These are phyloP conservation scores for Pocillopora grandis DNA, from an alignment of 92 coral and sea anemone genomes.

Conservation along the genomic window DNA sequence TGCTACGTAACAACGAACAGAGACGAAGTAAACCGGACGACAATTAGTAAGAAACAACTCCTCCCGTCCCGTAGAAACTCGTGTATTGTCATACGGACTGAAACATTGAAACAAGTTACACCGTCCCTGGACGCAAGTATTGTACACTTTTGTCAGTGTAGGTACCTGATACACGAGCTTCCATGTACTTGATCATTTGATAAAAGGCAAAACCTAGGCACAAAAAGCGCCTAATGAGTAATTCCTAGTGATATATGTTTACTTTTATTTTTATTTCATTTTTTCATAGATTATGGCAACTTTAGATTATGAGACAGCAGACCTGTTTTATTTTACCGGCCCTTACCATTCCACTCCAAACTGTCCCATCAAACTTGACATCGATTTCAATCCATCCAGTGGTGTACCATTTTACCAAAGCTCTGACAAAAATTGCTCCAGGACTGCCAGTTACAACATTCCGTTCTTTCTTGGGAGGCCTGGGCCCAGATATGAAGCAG, in stretches of 20 bases:
- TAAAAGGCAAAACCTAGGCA: no score
- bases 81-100: no score
- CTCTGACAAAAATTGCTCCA: conserved; percentile 26
- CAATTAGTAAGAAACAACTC: no score
- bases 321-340: conserved; percentile 73
- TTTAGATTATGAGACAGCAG: conserved; percentile 64
- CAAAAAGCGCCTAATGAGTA: neutral
- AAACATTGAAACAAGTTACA: no score
- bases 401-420: conserved; percentile 13
- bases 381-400: conserved; percentile 34
- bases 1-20: no score
- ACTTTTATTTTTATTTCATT: neutral
- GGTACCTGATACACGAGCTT: no score
- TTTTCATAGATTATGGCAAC: conserved; percentile 61
- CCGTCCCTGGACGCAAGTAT: no score
- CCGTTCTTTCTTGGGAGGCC: conserved; percentile 43
- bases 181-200: no score
- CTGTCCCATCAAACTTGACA: conserved; percentile 62
- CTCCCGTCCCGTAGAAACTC: no score
- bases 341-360: conserved; percentile 71
- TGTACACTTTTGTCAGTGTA: no score
- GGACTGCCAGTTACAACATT: conserved; percentile 18
- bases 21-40: no score
- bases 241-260: no score
- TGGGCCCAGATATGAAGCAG: conserved; percentile 40